A percentile compares a stretch with the other conserved stretches of the same genome.
Evolutionary conservation across 2,113 vertebrate genomes (phyloP).

Genomic region (Xiphophorus couchianus): DNA sequence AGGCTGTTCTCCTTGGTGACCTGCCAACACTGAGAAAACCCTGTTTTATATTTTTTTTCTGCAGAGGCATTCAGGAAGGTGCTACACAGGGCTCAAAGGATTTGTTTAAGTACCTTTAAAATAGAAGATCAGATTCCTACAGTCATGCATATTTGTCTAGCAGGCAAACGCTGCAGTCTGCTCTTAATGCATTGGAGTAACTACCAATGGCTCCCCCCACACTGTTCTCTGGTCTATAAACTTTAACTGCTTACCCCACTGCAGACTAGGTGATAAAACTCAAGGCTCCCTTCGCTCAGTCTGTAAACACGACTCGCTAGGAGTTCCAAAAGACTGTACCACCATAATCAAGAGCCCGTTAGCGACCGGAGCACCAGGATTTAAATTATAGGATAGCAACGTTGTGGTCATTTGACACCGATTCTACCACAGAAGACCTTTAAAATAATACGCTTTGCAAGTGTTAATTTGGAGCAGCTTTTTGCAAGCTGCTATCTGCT

Average conservation of each 20-base stretch:
- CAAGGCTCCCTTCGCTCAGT: constrained; percentile 65
- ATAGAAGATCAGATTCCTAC: constrained; percentile 9
- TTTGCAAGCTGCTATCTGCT: constrained; percentile 31
- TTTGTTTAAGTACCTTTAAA: constrained; percentile 7
- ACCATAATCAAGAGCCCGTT: constrained; percentile 26
- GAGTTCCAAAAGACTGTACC: constrained; percentile 37
- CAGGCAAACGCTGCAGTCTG: constrained; percentile 24
- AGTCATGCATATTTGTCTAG: constrained; percentile 5
- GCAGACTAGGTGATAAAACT: constrained; percentile 69
- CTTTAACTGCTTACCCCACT: constrained; percentile 67
- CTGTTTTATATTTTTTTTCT: constrained; percentile 9
- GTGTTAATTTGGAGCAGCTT: constrained; percentile 25
- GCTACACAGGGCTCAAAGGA: neutral
- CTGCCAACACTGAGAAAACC: constrained; percentile 5
- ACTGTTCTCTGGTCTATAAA: constrained; percentile 65
- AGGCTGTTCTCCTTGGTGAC: constrained; percentile 8
- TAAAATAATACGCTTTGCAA: constrained; percentile 1
- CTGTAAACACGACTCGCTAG: constrained; percentile 67
- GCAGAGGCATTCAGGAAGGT: neutral
- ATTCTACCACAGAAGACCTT: constrained; percentile 18
- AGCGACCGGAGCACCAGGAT: constrained; percentile 18
- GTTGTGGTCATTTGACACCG: constrained; percentile 4
- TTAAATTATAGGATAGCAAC: constrained; percentile 25
- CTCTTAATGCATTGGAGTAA: constrained; percentile 42
- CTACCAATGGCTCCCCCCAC: constrained; percentile 11